These are phyloP conservation scores for Labroides dimidiatus DNA, from an alignment of 2,797 vertebrate genomes.

Conservation along the genomic window DNA sequence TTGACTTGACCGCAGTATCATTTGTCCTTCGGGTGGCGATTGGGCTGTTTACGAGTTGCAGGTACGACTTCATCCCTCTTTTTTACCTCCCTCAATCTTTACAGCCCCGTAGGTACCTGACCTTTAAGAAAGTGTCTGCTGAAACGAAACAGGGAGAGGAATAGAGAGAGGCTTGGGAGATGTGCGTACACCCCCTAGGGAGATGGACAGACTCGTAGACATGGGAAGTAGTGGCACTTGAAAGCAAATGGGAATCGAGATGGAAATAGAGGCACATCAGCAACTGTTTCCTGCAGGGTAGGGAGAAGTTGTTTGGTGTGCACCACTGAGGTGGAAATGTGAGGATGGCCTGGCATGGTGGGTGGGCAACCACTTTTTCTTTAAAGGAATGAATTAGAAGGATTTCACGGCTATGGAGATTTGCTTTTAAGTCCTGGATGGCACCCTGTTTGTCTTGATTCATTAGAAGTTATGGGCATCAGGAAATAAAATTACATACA, in stretches of 20 bases:
- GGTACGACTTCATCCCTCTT: conserved; percentile 44
- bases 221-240: conserved; percentile 73
- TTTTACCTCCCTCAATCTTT: conserved; percentile 50
- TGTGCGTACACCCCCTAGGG: conserved; percentile 60
- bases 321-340: conserved; percentile 79
- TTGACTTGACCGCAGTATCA: conserved; percentile 35
- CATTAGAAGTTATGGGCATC: conserved; percentile 4
- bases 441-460: conserved; percentile 3
- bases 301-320: conserved; percentile 74
- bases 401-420: conserved; percentile 44
- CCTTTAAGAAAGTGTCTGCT: conserved; percentile 75
- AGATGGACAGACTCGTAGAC: conserved; percentile 70
- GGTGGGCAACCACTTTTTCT: conserved; percentile 61
- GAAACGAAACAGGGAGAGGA: conserved; percentile 59
- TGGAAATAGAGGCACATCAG: conserved; percentile 77
- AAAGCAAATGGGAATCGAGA: conserved; percentile 78
- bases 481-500: neutral
- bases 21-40: conserved; percentile 58
- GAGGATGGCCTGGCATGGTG: conserved; percentile 61
- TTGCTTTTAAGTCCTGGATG: conserved; percentile 24
- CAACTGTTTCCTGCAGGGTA: conserved; percentile 74
- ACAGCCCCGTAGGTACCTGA: conserved; percentile 69
- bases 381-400: conserved; percentile 35
- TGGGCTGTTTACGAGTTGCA: conserved; percentile 50
- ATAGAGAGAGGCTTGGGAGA: conserved; percentile 61